Conservation (phyloP, 1,140 invertebrate genomes). For the Ips typographus region DNA sequence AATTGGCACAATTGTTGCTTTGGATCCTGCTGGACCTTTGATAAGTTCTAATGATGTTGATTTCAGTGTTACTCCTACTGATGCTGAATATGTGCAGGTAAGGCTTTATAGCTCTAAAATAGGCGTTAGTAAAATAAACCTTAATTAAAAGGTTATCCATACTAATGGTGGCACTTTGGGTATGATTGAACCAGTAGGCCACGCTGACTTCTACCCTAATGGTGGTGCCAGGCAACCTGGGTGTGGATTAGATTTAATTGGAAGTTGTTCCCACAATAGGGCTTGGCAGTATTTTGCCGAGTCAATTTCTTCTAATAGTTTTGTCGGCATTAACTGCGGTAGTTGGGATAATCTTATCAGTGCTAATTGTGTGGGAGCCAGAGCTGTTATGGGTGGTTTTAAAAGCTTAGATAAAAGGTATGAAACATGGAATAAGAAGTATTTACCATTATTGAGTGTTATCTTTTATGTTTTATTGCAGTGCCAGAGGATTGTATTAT, state of each 20-base stretch:
- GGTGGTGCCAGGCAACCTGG: conserved; percentile 73
- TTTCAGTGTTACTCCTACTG: background rate
- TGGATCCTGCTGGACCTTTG: conserved; percentile 59
- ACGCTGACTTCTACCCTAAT: conserved; percentile 83
- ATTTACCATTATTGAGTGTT: too few relatives aligned
- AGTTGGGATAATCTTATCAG: conserved; percentile 5
- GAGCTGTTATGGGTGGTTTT: conserved; percentile 22
- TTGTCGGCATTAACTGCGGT: conserved; percentile 6
- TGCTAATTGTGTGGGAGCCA: conserved; percentile 1
- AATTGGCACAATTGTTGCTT: conserved; percentile 43
- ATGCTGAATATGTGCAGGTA: conserved; percentile 10
- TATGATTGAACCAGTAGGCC: conserved; percentile 62
- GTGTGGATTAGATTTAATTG: conserved; percentile 57
- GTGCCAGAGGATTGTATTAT: conserved; percentile 24
- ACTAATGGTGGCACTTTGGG: conserved; percentile 67
- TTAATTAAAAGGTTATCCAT: conserved; percentile 64
- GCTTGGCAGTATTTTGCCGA: conserved; percentile 73
- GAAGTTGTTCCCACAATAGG: conserved; percentile 72
- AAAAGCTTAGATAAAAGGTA: conserved; percentile 16
- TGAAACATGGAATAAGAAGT: background rate
- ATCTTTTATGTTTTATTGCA: conserved; percentile 13
- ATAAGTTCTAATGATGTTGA: conserved; percentile 56
- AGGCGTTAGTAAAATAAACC: background rate
- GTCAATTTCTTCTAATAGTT: conserved; percentile 57
- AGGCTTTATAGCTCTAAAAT: background rate